Conservation (phyloP, 2,888 invertebrate genomes). For the Holacanthella duospinosa region DNA sequence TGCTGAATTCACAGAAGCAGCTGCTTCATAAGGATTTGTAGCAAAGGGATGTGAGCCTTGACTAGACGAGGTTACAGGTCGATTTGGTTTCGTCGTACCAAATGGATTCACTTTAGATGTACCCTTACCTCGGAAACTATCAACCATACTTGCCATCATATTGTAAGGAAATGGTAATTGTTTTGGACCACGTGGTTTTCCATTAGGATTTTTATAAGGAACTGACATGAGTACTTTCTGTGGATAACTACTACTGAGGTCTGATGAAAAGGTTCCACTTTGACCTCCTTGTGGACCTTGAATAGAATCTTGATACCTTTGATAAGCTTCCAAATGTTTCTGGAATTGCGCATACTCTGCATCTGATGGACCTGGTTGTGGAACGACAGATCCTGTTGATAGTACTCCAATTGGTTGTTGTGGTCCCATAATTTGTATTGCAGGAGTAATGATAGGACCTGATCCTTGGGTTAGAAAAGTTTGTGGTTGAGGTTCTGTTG, state of each 20-base stretch:
- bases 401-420: not conserved
- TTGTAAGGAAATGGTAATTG: not conserved
- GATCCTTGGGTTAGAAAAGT: no score
- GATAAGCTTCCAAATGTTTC: not conserved
- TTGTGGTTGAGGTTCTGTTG: not conserved
- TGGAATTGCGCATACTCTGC: not conserved
- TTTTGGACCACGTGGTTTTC: conserved; percentile 1
- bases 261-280: no score
- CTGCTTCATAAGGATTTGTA: not conserved
- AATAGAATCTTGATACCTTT: not conserved
- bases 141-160: not conserved
- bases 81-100: not conserved
- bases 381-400: not conserved
- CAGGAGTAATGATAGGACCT: not conserved
- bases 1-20: not conserved
- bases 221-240: not conserved
- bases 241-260: no score
- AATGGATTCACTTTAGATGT: not conserved
- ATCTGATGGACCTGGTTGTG: no score
- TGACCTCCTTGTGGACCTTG: not conserved
- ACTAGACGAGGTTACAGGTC: not conserved
- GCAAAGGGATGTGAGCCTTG: not conserved
- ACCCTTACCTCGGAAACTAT: not conserved
- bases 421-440: conserved; percentile 1
- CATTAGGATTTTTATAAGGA: not conserved